A percentile compares a stretch with the other conserved stretches of the same genome.
Evolutionary conservation across 1,140 invertebrate genomes (phyloP).

Genomic region (Pogonomyrmex barbatus): DNA sequence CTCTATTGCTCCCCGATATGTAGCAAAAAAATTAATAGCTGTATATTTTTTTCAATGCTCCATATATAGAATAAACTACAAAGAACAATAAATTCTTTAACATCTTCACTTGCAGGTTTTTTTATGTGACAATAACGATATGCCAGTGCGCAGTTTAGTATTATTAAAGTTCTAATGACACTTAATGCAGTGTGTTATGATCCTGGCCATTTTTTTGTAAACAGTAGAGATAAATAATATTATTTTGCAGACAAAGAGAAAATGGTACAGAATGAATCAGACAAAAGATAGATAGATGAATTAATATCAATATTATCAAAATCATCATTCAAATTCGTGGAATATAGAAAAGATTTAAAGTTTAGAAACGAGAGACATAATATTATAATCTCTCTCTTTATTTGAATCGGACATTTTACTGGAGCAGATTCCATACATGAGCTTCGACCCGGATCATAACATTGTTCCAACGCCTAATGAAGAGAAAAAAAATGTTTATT

Average conservation of each 20-base stretch:
- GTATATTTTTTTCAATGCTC: neutral
- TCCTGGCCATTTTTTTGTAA: neutral
- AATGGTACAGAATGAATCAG: neutral
- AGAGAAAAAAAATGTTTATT: neutral
- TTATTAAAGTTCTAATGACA: neutral
- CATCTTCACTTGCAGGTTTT: neutral
- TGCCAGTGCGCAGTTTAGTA: neutral
- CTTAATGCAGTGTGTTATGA: neutral
- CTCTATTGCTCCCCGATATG: no score
- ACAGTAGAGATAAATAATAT: neutral
- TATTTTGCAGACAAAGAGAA: neutral
- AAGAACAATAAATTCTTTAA: neutral
- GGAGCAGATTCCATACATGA: neutral
- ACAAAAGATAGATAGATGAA: neutral
- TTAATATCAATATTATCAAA: neutral
- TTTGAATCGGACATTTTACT: neutral
- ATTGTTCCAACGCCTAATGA: neutral
- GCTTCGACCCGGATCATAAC: neutral
- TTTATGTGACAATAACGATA: neutral
- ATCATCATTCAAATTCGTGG: neutral
- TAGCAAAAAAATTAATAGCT: neutral
- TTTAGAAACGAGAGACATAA: neutral
- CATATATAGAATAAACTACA: neutral
- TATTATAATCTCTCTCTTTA: neutral
- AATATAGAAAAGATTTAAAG: neutral